Percentiles rank a stretch among this genome's conserved stretches.
Conservation (phyloP, 2,888 invertebrate species). For the Drosophila anceps region DNA sequence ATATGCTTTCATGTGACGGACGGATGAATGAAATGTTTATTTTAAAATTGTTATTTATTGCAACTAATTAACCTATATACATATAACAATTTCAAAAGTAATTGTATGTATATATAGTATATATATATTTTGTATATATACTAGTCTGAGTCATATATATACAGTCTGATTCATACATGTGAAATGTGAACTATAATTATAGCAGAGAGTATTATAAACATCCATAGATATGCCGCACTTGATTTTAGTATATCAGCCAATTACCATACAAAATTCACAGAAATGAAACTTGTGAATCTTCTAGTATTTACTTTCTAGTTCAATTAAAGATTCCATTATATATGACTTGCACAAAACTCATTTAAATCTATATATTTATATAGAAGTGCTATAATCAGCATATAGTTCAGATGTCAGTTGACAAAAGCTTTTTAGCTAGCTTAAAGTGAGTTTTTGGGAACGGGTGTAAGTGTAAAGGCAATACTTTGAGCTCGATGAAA, state of each 20-base stretch:
- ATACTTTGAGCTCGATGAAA: conserved; percentile 56
- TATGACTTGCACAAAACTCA: not conserved
- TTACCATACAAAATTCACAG: no score
- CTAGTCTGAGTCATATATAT: no score
- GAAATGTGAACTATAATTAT: not conserved
- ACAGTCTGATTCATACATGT: not conserved
- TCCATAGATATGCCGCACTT: no score
- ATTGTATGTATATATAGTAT: not conserved
- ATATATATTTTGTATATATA: not conserved
- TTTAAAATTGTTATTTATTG: not conserved
- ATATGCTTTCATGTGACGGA: not conserved
- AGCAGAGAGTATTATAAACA: no score
- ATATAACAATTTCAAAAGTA: not conserved
- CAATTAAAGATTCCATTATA: not conserved
- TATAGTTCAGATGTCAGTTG: conserved; percentile 21
- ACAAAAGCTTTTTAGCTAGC: conserved; percentile 22
- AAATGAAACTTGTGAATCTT: not conserved
- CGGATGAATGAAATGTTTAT: not conserved
- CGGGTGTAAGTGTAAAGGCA: conserved; percentile 30
- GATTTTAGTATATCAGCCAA: not conserved
- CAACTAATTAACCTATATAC: not conserved
- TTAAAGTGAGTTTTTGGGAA: conserved; percentile 29
- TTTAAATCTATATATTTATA: not conserved
- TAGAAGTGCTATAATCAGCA: not conserved
- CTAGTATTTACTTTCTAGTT: not conserved